Percentiles rank a stretch among this genome's conserved stretches.
Conservation (phyloP, 2,888 invertebrate species). For the Andrena camellia region DNA sequence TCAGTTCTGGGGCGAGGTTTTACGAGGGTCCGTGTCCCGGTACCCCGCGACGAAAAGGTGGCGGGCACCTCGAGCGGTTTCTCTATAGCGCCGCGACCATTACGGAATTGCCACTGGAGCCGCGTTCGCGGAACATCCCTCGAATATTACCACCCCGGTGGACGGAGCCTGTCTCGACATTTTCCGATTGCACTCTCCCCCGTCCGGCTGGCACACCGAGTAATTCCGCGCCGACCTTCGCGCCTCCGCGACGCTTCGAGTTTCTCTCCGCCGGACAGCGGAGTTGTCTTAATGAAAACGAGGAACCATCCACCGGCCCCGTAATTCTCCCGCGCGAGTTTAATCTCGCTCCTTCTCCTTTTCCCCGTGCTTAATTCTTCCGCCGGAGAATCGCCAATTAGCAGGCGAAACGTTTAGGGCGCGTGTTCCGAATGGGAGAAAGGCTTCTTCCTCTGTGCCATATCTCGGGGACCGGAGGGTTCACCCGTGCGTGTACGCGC, state of each 20-base stretch:
- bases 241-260: not conserved
- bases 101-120: constrained; percentile 61
- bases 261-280: not conserved
- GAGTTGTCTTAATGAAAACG: constrained; percentile 1
- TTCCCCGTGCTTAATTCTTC: not conserved
- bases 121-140: constrained; percentile 22
- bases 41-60: not conserved
- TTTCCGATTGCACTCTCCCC: constrained; percentile 12
- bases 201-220: not conserved
- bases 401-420: not conserved
- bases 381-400: not conserved
- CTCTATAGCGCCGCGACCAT: constrained; percentile 63
- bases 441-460: not conserved
- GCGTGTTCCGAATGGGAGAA: not conserved
- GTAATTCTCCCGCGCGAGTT: not conserved
- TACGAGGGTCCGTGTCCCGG: constrained; percentile 49
- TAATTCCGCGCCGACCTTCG: not conserved
- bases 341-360: not conserved
- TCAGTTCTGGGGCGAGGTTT: constrained; percentile 27
- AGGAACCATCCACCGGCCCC: not conserved
- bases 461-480: no score
- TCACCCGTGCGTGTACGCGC: not conserved
- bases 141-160: constrained; percentile 29
- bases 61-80: constrained; percentile 36
- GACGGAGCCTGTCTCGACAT: constrained; percentile 7